Percentiles rank a stretch among this genome's conserved stretches.
Evolutionary conservation across 2,797 vertebrate species (phyloP).

Genomic region (Microctenopoma steveboyesi): DNA sequence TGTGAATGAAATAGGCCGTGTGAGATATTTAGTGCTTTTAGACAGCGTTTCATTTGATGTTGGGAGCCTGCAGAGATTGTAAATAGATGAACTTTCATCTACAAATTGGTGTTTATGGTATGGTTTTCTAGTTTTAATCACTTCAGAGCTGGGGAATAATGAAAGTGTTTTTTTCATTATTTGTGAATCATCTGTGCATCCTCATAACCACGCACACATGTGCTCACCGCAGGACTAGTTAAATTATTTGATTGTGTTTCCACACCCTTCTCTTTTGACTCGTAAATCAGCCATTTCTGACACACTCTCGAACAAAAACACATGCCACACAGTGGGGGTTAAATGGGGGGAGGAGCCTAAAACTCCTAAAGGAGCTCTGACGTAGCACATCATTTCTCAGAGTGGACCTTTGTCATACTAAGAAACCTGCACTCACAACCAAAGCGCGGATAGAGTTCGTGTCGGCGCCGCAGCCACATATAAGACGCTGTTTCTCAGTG

Average conservation of each 20-base stretch:
- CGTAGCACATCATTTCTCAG: no score
- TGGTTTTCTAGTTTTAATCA: slow-evolving; percentile 10
- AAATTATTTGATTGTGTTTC: slow-evolving; percentile 17
- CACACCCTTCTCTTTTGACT: slow-evolving; percentile 16
- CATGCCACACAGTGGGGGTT: neutral
- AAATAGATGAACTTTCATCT: neutral
- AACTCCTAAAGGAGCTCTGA: neutral
- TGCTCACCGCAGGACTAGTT: slow-evolving; percentile 14
- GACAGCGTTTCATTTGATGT: slow-evolving; percentile 2
- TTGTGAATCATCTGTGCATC: slow-evolving; percentile 25
- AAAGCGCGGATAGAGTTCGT: no score
- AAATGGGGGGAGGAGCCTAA: slow-evolving; percentile 6
- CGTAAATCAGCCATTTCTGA: slow-evolving; percentile 32
- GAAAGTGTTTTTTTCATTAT: neutral
- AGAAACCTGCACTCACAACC: neutral
- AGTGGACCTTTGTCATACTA: no score
- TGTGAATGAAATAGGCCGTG: neutral
- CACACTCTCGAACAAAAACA: slow-evolving; percentile 14
- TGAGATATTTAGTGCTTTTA: neutral
- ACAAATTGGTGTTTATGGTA: neutral
- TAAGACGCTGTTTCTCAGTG: neutral
- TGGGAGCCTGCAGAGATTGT: slow-evolving; percentile 5
- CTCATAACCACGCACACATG: slow-evolving; percentile 8
- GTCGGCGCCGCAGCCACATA: no score
- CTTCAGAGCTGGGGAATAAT: neutral